Conservation (phyloP, 2,888 invertebrate species). For the Polydrusus pterygomalis region DNA sequence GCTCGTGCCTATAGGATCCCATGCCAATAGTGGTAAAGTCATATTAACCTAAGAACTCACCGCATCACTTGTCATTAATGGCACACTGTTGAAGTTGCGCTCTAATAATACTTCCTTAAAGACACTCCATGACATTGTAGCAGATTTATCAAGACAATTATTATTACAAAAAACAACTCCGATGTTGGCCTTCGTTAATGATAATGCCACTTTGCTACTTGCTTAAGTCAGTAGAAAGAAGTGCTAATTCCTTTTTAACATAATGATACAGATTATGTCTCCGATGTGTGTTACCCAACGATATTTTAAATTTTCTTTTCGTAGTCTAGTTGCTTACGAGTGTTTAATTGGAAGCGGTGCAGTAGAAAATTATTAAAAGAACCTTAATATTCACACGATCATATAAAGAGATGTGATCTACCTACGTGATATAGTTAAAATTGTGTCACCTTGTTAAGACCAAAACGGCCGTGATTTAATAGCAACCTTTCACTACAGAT, state of each 20-base stretch:
- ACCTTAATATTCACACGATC: slow-evolving; percentile 32
- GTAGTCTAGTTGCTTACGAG: slow-evolving; percentile 30
- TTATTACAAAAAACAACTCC: slow-evolving; percentile 16
- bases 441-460: slow-evolving; percentile 19
- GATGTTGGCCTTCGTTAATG: slow-evolving; percentile 12
- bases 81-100: too few species aligned
- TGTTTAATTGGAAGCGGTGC: slow-evolving; percentile 31
- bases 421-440: slow-evolving; percentile 19
- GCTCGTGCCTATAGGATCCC: too few species aligned
- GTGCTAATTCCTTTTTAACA: slow-evolving; percentile 28
- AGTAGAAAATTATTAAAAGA: slow-evolving; percentile 10
- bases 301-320: slow-evolving; percentile 25
- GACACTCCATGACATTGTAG: too few species aligned
- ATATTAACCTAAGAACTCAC: too few species aligned
- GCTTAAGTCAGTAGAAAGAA: slow-evolving; percentile 19
- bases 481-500: slow-evolving; percentile 13
- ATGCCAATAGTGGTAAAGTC: too few species aligned
- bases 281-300: slow-evolving; percentile 24
- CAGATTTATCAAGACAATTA: not conserved
- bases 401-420: slow-evolving; percentile 2
- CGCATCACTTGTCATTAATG: too few species aligned
- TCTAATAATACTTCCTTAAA: too few species aligned
- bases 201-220: slow-evolving; percentile 9
- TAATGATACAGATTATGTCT: slow-evolving; percentile 29
- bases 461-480: slow-evolving; percentile 7